phyloP scores from a whole-genome alignment of 2,113 vertebrate genomes.

The Melanocharis versteri region DNA sequence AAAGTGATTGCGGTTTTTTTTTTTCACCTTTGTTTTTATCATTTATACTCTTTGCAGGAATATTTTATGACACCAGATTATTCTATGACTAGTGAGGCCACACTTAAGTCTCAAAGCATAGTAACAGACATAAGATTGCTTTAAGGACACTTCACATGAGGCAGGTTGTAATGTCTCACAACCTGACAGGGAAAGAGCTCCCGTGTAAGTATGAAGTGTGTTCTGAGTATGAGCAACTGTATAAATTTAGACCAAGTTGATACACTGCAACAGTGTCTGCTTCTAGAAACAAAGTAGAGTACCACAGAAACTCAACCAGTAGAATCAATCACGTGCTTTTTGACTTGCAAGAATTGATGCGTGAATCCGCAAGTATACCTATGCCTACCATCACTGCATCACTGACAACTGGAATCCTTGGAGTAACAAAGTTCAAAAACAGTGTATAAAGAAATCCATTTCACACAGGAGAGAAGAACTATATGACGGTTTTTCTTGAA shows the following conservation, averaged over 20 bases:
- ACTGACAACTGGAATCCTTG: not conserved
- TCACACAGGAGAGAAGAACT: not conserved
- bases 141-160: not conserved
- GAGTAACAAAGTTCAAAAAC: not conserved
- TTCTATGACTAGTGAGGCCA: not conserved
- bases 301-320: not conserved
- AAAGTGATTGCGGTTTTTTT: not conserved
- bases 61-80: not conserved
- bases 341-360: not conserved
- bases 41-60: not conserved
- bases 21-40: not conserved
- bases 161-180: not conserved
- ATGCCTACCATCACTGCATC: not conserved
- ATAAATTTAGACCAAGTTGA: not conserved
- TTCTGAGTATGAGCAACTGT: not conserved
- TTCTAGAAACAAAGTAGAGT: not conserved
- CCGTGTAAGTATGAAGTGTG: not conserved
- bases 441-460: not conserved
- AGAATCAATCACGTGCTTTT: not conserved
- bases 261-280: not conserved
- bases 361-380: not conserved
- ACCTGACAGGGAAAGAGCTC: accelerated
- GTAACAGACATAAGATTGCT: not conserved
- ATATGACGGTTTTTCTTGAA: not conserved
- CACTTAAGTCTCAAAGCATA: not conserved